A percentile compares a stretch with the other conserved stretches of the same genome.
Evolutionary conservation across 92 coral and sea anemone genomes (phyloP).

Genomic region (Epizoanthus fatuus): DNA sequence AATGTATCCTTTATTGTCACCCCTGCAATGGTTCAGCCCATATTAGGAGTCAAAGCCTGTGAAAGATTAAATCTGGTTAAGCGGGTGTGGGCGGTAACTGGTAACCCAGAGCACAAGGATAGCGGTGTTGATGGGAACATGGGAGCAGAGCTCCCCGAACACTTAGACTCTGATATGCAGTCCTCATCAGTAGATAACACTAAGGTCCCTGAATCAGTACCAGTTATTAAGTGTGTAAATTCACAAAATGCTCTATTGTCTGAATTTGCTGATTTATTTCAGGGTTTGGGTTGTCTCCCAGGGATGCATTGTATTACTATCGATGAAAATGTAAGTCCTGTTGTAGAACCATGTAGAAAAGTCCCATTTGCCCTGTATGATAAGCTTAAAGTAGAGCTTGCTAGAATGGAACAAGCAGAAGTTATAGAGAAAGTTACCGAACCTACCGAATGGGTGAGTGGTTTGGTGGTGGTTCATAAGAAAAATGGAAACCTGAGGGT

Average conservation of each 20-base stretch:
- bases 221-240: too few species aligned
- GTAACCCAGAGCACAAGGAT: not conserved
- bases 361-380: conserved; percentile 46
- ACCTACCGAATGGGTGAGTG: conserved; percentile 30
- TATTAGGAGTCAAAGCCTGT: not conserved
- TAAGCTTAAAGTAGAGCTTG: conserved; percentile 37
- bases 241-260: too few species aligned
- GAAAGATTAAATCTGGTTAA: not conserved
- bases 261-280: conserved; percentile 59
- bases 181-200: too few species aligned
- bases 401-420: conserved; percentile 13
- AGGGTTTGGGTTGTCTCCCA: conserved; percentile 56
- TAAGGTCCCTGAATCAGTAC: too few species aligned
- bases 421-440: conserved; percentile 39
- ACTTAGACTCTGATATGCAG: too few species aligned
- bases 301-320: conserved; percentile 48
- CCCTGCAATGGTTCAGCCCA: not conserved
- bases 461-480: conserved; percentile 43
- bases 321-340: conserved; percentile 10
- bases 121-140: not conserved
- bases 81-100: not conserved
- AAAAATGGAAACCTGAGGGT: conserved; percentile 42
- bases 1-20: conserved; percentile 23
- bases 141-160: not conserved
- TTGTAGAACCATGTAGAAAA: conserved; percentile 41